Evolutionary conservation across 2,888 invertebrate genomes (phyloP).

Genomic region (Abrostola tripartita): DNA sequence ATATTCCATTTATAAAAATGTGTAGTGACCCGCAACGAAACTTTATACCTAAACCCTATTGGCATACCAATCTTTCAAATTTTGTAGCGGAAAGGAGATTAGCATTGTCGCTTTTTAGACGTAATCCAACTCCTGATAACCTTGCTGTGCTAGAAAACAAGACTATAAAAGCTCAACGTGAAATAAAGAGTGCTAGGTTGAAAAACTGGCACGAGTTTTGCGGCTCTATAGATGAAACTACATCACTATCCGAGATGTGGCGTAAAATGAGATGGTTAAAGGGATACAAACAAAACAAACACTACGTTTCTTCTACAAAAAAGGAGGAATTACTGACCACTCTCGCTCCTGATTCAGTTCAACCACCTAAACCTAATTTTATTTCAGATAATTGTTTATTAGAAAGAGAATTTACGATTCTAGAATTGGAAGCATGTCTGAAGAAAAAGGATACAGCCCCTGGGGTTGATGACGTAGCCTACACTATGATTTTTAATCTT

Average conservation of each 20-base stretch:
- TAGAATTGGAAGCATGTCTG: conserved; percentile 1
- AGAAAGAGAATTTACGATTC: not conserved
- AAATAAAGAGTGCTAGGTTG: too few species aligned
- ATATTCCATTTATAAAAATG: not conserved
- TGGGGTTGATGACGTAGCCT: conserved; percentile 4
- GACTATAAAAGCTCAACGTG: not conserved
- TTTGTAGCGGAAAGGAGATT: not conserved
- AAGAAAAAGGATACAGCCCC: conserved; percentile 9
- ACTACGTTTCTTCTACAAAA: not conserved
- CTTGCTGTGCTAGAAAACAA: not conserved
- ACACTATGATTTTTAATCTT: conserved; percentile 8
- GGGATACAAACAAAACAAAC: not conserved
- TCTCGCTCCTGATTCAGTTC: conserved; percentile 1
- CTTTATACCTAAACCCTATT: conserved; percentile 6
- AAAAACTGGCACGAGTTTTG: not conserved
- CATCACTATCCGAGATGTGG: conserved; percentile 2
- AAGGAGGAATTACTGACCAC: not conserved
- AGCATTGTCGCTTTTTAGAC: not conserved
- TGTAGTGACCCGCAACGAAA: not conserved
- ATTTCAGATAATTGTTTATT: not conserved
- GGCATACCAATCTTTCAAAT: not conserved
- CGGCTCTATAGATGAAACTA: not conserved
- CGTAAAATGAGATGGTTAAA: conserved; percentile 4
- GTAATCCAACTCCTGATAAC: not conserved
- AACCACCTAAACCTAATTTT: not conserved